A percentile compares a stretch with the other conserved stretches of the same genome.
These are phyloP conservation scores for Chaitophorus viminalis DNA, from an alignment of 2,888 invertebrate genomes.

Conservation along the genomic window DNA sequence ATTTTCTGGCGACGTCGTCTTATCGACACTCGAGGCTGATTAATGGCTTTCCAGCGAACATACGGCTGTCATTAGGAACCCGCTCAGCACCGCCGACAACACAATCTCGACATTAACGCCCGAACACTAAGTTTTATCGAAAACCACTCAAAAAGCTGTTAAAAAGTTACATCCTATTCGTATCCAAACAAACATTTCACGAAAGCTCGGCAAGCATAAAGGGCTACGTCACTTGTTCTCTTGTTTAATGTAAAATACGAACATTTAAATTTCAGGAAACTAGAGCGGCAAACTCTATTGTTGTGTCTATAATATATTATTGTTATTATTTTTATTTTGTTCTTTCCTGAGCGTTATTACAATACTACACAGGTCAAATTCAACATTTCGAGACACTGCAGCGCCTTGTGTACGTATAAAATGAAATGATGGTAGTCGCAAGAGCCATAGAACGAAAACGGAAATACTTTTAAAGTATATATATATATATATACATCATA, in stretches of 20 bases:
- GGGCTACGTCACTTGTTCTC: not conserved
- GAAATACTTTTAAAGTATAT: not conserved
- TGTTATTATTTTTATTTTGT: not conserved
- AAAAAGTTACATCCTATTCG: slow-evolving; percentile 47
- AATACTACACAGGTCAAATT: not conserved
- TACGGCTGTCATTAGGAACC: slow-evolving; percentile 35
- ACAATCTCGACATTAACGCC: slow-evolving; percentile 39
- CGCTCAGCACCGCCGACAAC: slow-evolving; percentile 2
- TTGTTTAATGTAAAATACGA: too few species aligned
- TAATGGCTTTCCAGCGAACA: slow-evolving; percentile 36
- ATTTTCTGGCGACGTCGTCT: slow-evolving; percentile 46
- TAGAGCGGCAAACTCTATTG: not conserved
- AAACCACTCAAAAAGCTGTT: slow-evolving; percentile 52
- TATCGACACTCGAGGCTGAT: slow-evolving; percentile 51
- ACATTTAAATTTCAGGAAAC: too few species aligned
- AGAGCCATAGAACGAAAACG: not conserved
- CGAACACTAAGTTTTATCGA: slow-evolving; percentile 16
- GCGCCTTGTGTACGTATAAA: too few species aligned
- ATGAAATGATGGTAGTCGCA: too few species aligned
- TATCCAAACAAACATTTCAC: not conserved
- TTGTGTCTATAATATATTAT: not conserved
- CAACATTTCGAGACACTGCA: too few species aligned
- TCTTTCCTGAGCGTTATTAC: not conserved
- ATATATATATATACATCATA: too few species aligned
- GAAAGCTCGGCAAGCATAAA: not conserved